These are phyloP conservation scores for Drosophila santomea DNA, from an alignment of 1,140 invertebrate species.

Conservation along the genomic window DNA sequence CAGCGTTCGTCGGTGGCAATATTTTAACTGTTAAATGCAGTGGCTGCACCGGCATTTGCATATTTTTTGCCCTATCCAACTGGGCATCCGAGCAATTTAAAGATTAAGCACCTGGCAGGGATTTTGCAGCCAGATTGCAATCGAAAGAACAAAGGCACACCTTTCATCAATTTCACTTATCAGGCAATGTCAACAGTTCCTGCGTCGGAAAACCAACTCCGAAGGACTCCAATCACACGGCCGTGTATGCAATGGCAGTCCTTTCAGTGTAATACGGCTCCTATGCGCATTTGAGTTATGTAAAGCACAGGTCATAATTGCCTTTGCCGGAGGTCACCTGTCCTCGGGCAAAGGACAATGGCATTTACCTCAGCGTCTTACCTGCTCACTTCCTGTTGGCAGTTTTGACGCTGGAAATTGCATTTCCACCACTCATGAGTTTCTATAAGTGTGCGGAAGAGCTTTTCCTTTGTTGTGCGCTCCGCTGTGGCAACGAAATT, in stretches of 20 bases:
- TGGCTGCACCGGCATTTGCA: constrained; percentile 60
- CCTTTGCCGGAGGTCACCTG: constrained; percentile 54
- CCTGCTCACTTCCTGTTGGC: background rate
- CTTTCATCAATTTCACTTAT: constrained; percentile 68
- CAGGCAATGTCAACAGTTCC: constrained; percentile 28
- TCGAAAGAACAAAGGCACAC: constrained; percentile 33
- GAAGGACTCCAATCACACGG: constrained; percentile 18
- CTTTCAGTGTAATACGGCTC: constrained; percentile 24
- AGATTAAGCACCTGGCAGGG: constrained; percentile 64
- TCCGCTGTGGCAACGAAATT: constrained; percentile 42
- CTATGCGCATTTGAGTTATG: constrained; percentile 29
- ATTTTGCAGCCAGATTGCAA: constrained; percentile 51
- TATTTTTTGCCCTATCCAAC: constrained; percentile 42
- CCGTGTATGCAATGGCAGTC: constrained; percentile 8
- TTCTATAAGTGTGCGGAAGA: constrained; percentile 39
- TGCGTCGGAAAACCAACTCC: background rate
- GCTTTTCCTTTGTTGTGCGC: constrained; percentile 23
- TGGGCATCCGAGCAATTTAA: constrained; percentile 65
- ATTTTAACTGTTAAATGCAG: constrained; percentile 71
- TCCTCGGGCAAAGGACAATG: constrained; percentile 30
- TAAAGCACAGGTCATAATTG: constrained; percentile 53
- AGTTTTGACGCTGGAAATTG: constrained; percentile 56
- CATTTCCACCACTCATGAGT: constrained; percentile 55
- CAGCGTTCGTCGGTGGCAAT: constrained; percentile 62
- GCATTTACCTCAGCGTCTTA: background rate